Evolutionary conservation across 2,888 invertebrate species (phyloP).

Genomic region (Ornithoptera priamus): DNA sequence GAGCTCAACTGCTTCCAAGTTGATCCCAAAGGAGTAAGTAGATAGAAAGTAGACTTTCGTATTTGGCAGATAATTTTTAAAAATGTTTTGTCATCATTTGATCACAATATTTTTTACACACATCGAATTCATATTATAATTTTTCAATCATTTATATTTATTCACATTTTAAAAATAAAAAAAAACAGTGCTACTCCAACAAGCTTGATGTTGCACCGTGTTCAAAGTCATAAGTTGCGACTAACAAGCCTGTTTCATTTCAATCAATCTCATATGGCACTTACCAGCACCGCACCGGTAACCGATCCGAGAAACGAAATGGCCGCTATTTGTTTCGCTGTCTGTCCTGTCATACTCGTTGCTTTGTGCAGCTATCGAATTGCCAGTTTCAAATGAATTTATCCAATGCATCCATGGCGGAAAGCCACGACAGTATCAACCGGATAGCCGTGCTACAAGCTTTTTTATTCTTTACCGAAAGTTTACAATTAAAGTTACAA

Average conservation of each 20-base stretch:
- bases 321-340: slow-evolving; percentile 27
- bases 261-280: slow-evolving; percentile 27
- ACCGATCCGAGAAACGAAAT: slow-evolving; percentile 26
- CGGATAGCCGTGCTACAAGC: not conserved
- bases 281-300: slow-evolving; percentile 26
- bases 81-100: too few relatives aligned
- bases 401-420: slow-evolving; percentile 29
- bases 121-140: too few relatives aligned
- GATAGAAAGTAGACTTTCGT: too few relatives aligned
- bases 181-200: too few relatives aligned
- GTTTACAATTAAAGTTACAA: not conserved
- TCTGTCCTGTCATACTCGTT: slow-evolving; percentile 22
- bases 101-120: too few relatives aligned
- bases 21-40: too few relatives aligned
- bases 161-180: too few relatives aligned
- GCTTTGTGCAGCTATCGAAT: slow-evolving; percentile 22
- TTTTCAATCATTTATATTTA: too few relatives aligned
- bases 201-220: not conserved
- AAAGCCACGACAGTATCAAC: not conserved
- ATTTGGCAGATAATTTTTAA: too few relatives aligned
- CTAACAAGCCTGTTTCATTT: slow-evolving; percentile 21
- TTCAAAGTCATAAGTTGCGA: slow-evolving; percentile 13
- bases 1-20: too few relatives aligned
- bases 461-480: not conserved
- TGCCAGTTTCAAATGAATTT: slow-evolving; percentile 28